Base-by-base conservation (phyloP, 2,888 invertebrate genomes). In the Drosophila imparisetae region DNA sequence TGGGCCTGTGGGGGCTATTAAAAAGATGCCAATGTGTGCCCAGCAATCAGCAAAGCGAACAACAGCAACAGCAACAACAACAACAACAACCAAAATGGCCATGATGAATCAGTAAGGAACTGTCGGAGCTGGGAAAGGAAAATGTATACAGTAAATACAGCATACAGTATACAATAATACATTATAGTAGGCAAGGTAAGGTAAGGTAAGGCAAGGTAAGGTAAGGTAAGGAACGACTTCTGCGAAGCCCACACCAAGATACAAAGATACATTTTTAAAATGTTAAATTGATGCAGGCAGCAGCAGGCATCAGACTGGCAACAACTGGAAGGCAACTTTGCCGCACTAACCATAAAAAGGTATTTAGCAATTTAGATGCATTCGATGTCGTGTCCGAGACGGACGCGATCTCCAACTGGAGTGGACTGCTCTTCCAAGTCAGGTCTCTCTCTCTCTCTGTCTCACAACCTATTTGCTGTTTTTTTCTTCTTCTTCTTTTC, bases 361-460 rank as follows among this genome's bases (percentile, higher is more conserved):
- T 86, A 86, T 86, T 86, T 86, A 86, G 86, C 86, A 86, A 86
- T 86, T 86, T 86, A 86, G 86, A 86, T 86, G 89, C 86, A 87
- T 87, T 85, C 88, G 89, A 87, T 85, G 87, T 89, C 87, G 82
- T 83, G 83, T 84, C 80, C 79, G 65, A 74, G 65, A 78, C 83
- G 66, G 65, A 73, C 72, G 61, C 61, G 55, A 71, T 45, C 64
- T 63, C 62, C 70, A 62, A 58, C 54, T 55, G 40, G 55, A 58
- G 53, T 45, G 36, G 38, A 45, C 45, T 45, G 45, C 45, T 45
- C 15, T 45, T 45, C 45, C 45, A 45, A 45, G 45, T 21, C 45
- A 45, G 45, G 21, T 15, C 45, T 45, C 45, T 45, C 8, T n/a
- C n/a, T 11, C 40, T 38, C 38, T 40, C 21, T 13, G n/a, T 13